Conservation (phyloP, 2,888 invertebrate species). For the Caenorhabditis virilis region DNA sequence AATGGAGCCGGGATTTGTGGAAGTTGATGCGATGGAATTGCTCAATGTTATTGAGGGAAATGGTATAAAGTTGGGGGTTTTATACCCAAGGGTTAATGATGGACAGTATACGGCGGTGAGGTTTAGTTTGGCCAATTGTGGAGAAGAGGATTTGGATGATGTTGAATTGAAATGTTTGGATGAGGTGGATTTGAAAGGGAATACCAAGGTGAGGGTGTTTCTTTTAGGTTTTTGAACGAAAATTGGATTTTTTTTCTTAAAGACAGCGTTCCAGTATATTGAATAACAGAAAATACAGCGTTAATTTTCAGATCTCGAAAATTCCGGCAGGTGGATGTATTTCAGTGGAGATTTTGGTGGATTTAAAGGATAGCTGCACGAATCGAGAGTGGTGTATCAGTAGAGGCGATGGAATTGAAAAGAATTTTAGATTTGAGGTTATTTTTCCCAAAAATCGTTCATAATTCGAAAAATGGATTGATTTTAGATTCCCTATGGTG, state of each 20-base stretch:
- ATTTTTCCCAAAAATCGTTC: too few relatives aligned
- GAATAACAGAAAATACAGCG: not conserved
- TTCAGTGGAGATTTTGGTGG: constrained; percentile 23
- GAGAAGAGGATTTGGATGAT: constrained; percentile 16
- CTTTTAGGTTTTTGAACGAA: too few relatives aligned
- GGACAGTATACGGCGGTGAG: constrained; percentile 37
- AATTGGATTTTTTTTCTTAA: not conserved
- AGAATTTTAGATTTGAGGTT: constrained; percentile 37
- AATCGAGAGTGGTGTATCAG: constrained; percentile 37
- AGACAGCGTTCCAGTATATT: not conserved
- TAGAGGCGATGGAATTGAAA: constrained; percentile 25
- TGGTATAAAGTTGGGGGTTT: constrained; percentile 27
- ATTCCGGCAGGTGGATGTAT: constrained; percentile 16
- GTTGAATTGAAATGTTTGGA: constrained; percentile 26
- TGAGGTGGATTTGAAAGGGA: constrained; percentile 32
- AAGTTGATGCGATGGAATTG: constrained; percentile 20
- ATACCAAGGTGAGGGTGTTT: not conserved
- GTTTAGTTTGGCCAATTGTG: constrained; percentile 31
- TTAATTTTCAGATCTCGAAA: constrained; percentile 5
- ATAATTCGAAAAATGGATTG: too few relatives aligned
- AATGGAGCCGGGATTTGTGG: constrained; percentile 16
- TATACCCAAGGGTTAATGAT: constrained; percentile 40
- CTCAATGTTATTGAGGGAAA: constrained; percentile 46
- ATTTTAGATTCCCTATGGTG: constrained; percentile 52
- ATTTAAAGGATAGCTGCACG: constrained; percentile 37